A percentile compares a stretch with the other conserved stretches of the same genome.
Conservation (phyloP, 2,113 vertebrate genomes). For the Corythoichthys haematopterus region DNA sequence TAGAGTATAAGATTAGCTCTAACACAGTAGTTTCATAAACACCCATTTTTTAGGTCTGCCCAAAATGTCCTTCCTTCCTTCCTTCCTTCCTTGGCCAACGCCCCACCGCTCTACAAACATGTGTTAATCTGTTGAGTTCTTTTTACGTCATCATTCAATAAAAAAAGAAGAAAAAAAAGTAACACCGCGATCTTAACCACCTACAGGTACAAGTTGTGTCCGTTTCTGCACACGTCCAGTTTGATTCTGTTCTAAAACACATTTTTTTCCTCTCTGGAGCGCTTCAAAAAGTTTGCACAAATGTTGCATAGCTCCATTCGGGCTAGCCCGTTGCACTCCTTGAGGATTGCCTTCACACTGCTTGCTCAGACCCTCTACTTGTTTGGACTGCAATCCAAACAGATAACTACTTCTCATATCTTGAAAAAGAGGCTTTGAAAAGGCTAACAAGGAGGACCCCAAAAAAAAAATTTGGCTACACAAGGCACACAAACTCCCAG, state of each 20-base stretch:
- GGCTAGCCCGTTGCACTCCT: conserved; percentile 15
- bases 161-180: background rate
- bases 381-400: conserved; percentile 32
- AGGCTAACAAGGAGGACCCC: conserved; percentile 27
- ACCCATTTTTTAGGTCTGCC: background rate
- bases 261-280: background rate
- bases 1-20: background rate
- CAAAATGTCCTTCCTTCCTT: background rate
- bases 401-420: conserved; percentile 13
- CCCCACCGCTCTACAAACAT: background rate
- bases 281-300: conserved; percentile 15
- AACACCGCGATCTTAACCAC: background rate
- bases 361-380: conserved; percentile 22
- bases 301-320: conserved; percentile 32
- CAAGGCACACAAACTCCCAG: conserved; percentile 19
- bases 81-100: background rate
- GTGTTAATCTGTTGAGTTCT: background rate
- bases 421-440: conserved; percentile 20
- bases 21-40: background rate
- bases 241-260: background rate
- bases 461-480: conserved; percentile 40
- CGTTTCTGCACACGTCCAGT: background rate
- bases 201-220: background rate
- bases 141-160: background rate
- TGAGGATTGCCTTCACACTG: conserved; percentile 24